Percentiles rank a stretch among this genome's conserved stretches.
These are phyloP conservation scores for Propithecus coquereli DNA, from an alignment of 2,113 vertebrate species.

Conservation along the genomic window DNA sequence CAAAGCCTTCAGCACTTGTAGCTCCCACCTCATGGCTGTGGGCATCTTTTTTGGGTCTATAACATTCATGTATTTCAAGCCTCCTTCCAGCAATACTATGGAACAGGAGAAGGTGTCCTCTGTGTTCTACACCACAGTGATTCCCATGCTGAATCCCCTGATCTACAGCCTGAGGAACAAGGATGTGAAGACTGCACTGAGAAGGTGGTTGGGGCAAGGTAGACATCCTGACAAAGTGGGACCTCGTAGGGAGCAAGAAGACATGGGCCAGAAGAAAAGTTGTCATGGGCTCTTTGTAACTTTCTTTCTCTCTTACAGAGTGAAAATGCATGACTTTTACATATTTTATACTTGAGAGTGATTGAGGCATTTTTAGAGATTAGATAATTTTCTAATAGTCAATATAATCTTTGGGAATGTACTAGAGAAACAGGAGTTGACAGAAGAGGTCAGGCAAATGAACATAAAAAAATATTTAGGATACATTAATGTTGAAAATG, in stretches of 20 bases:
- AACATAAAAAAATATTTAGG: background rate
- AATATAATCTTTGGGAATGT: background rate
- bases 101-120: conserved; percentile 57
- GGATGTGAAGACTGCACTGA: conserved; percentile 60
- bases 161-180: conserved; percentile 67
- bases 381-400: background rate
- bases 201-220: background rate
- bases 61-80: conserved; percentile 63
- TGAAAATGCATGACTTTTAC: background rate
- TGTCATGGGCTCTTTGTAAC: background rate
- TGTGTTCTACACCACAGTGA: conserved; percentile 58
- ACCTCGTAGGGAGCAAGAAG: background rate
- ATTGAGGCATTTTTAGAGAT: background rate
- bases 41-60: conserved; percentile 59
- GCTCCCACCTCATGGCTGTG: conserved; percentile 55
- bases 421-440: background rate
- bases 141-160: conserved; percentile 65
- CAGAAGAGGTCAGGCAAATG: background rate
- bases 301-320: background rate
- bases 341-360: background rate
- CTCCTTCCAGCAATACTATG: conserved; percentile 35
- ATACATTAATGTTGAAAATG: background rate
- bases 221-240: background rate
- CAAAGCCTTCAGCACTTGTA: conserved; percentile 65
- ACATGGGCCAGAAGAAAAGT: background rate